A percentile compares a stretch with the other conserved stretches of the same genome.
Conservation (phyloP, 2,888 invertebrate genomes). For the Gastrophysa polygoni region DNA sequence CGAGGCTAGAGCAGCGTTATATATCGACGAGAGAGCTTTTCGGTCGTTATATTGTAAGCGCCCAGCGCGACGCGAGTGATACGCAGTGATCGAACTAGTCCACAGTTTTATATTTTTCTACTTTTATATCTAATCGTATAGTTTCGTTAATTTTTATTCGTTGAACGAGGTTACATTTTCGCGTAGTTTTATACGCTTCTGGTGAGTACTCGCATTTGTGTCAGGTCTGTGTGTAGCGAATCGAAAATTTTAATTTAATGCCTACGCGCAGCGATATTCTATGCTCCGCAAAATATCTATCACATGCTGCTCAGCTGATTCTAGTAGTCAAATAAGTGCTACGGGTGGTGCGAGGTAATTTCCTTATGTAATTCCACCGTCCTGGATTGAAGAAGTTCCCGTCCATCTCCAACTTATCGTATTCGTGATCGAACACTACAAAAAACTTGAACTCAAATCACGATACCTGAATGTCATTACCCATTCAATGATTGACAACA, state of each 20-base stretch:
- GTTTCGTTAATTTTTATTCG: conserved; percentile 55
- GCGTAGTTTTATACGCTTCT: conserved; percentile 54
- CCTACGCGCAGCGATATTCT: conserved; percentile 17
- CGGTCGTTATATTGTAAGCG: conserved; percentile 46
- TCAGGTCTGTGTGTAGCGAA: conserved; percentile 1
- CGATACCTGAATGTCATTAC: no score
- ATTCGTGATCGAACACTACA: no score
- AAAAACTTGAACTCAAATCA: no score
- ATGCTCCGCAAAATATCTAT: conserved; percentile 4
- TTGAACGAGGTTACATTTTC: conserved; percentile 54
- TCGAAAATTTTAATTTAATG: conserved; percentile 10
- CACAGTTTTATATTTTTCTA: conserved; percentile 59
- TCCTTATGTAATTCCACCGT: no score
- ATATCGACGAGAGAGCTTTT: conserved; percentile 53
- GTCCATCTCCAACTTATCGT: no score
- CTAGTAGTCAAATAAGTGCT: conserved; percentile 22
- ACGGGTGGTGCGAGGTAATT: conserved; percentile 11
- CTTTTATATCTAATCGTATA: conserved; percentile 58
- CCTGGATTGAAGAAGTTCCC: no score
- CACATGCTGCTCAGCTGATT: conserved; percentile 37
- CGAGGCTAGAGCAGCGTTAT: conserved; percentile 54
- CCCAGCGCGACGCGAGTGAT: conserved; percentile 48
- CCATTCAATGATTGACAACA: no score
- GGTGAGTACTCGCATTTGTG: conserved; percentile 46
- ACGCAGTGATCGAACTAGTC: conserved; percentile 55